These are phyloP conservation scores for Molossus alvarezi DNA, from an alignment of 2,797 vertebrate genomes.

Conservation along the genomic window DNA sequence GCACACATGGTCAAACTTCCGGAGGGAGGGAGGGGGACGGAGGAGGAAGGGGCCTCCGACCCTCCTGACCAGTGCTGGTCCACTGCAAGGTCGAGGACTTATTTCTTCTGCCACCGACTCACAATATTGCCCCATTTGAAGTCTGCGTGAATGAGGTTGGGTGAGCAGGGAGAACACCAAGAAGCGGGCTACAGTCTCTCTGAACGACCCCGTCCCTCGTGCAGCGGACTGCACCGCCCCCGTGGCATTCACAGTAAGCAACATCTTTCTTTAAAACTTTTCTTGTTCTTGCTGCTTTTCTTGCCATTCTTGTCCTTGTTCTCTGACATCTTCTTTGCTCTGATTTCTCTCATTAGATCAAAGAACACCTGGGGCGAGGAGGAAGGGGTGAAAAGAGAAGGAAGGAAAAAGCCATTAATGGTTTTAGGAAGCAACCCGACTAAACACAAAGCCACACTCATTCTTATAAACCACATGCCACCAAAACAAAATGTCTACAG, in stretches of 20 bases:
- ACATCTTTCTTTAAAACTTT: constrained; percentile 97
- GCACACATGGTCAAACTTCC: constrained; percentile 3
- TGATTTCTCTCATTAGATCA: constrained; percentile 98
- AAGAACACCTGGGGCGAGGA: constrained; percentile 95
- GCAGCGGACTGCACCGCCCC: constrained; percentile 72
- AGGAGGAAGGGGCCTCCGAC: neutral
- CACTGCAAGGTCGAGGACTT: constrained; percentile 75
- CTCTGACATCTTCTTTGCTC: constrained; percentile 97
- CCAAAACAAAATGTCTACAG: constrained; percentile 7
- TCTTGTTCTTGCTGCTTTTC: constrained; percentile 97
- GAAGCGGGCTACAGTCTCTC: constrained; percentile 81
- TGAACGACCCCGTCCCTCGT: constrained; percentile 81
- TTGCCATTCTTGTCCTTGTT: constrained; percentile 98
- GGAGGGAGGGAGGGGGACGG: neutral
- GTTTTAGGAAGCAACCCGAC: neutral
- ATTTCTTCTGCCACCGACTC: constrained; percentile 81
- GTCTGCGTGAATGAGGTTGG: constrained; percentile 78
- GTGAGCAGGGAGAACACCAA: constrained; percentile 59
- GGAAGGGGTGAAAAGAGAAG: neutral
- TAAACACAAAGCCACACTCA: constrained; percentile 44
- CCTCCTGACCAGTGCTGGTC: constrained; percentile 68
- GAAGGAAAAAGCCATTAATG: neutral
- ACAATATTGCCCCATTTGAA: constrained; percentile 85
- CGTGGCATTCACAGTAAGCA: constrained; percentile 96
- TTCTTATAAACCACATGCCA: neutral